Conservation (phyloP, 2,797 vertebrate species). For the Eptatretus atami region DNA sequence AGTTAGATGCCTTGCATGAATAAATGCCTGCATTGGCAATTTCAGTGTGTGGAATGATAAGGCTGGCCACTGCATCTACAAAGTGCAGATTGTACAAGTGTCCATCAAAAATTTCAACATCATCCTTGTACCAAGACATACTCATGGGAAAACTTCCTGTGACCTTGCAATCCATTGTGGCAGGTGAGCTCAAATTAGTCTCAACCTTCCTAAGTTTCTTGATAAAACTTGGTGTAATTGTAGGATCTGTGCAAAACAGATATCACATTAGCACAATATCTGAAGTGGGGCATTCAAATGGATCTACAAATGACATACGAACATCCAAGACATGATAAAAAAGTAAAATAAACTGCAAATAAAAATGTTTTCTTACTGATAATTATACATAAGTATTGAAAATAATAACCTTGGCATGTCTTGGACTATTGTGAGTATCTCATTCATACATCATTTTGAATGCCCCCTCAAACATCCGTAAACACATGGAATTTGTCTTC, state of each 20-base stretch:
- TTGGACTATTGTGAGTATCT: too few relatives aligned
- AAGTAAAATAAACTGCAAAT: too few relatives aligned
- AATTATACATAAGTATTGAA: too few relatives aligned
- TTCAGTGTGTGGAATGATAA: neutral
- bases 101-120: neutral
- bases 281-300: too few relatives aligned
- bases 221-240: neutral
- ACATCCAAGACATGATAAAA: too few relatives aligned
- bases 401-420: too few relatives aligned
- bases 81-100: neutral
- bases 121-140: neutral
- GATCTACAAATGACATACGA: too few relatives aligned
- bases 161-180: neutral
- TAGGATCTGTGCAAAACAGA: neutral
- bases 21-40: neutral
- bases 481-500: too few relatives aligned
- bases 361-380: too few relatives aligned
- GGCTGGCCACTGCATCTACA: neutral
- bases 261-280: neutral
- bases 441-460: too few relatives aligned
- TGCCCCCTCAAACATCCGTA: too few relatives aligned
- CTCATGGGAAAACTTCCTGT: neutral
- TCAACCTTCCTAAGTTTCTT: neutral
- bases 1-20: conserved; percentile 4
- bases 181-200: conserved; percentile 33